A percentile compares a stretch with the other conserved stretches of the same genome.
Evolutionary conservation across 2,797 vertebrate species (phyloP).

Genomic region (Cirrhinus molitorella): DNA sequence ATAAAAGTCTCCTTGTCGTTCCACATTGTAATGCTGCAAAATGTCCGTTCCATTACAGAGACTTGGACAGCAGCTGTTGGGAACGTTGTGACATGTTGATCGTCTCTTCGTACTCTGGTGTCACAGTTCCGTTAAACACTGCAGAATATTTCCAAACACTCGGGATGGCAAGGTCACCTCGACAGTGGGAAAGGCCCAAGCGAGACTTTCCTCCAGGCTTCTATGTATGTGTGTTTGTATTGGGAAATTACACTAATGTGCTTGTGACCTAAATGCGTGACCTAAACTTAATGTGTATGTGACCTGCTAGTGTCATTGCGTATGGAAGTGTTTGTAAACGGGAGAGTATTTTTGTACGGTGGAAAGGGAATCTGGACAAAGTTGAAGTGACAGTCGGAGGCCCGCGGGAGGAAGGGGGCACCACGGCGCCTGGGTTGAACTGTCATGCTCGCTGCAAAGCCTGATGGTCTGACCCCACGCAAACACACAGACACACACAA

Average conservation of each 20-base stretch:
- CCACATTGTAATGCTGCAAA: conserved; percentile 3
- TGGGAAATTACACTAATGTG: conserved; percentile 45
- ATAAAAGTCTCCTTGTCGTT: conserved; percentile 26
- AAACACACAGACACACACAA: conserved; percentile 28
- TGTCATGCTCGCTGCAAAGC: conserved; percentile 37
- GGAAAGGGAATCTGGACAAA: conserved; percentile 44
- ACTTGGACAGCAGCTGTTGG: neutral
- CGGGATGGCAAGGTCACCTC: conserved; percentile 62
- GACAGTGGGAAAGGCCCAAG: conserved; percentile 37
- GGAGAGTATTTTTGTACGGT: conserved; percentile 36
- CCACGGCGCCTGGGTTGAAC: conserved; percentile 40
- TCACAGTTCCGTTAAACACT: conserved; percentile 39
- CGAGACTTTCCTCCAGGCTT: conserved; percentile 35
- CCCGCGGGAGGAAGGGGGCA: conserved; percentile 26
- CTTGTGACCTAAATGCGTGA: conserved; percentile 42
- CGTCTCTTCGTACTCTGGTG: conserved; percentile 12
- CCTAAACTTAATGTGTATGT: conserved; percentile 25
- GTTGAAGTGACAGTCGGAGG: conserved; percentile 59
- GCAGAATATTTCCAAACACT: conserved; percentile 38
- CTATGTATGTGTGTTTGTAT: conserved; percentile 28
- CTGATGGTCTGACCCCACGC: conserved; percentile 33
- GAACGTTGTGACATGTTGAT: conserved; percentile 53
- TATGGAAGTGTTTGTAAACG: conserved; percentile 50
- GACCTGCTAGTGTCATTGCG: conserved; percentile 42
- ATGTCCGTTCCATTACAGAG: conserved; percentile 46